A percentile compares a stretch with the other conserved stretches of the same genome.
Conservation (phyloP, 2,113 vertebrate species). For the Castor canadensis region DNA sequence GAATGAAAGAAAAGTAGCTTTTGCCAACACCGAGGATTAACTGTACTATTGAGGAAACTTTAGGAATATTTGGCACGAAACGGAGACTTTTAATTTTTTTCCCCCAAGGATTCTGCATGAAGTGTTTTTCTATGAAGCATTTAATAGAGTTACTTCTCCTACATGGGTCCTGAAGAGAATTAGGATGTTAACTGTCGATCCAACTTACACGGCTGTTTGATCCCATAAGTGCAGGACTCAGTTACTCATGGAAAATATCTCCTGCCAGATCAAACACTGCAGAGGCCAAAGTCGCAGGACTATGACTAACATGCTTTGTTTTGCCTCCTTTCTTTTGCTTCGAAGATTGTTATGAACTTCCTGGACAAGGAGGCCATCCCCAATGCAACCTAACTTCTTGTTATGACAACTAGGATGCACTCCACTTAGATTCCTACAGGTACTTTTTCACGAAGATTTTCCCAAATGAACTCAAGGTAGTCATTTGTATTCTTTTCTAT, state of each 20-base stretch:
- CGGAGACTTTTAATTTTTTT: not conserved
- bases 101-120: not conserved
- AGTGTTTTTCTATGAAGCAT: not conserved
- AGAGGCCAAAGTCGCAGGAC: not conserved
- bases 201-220: constrained; percentile 47
- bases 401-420: not conserved
- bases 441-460: not conserved
- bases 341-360: not conserved
- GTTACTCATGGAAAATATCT: constrained; percentile 56
- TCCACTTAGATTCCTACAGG: not conserved
- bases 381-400: not conserved
- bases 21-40: constrained; percentile 27
- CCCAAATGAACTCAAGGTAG: not conserved
- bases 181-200: not conserved
- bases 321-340: constrained; percentile 6
- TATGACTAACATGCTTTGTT: not conserved
- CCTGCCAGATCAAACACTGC: constrained; percentile 52
- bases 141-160: constrained; percentile 55
- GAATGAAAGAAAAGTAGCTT: constrained; percentile 4
- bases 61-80: constrained; percentile 42
- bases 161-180: constrained; percentile 20
- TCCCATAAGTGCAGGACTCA: not conserved
- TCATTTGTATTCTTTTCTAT: not conserved
- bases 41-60: constrained; percentile 25
- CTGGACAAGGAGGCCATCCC: not conserved